A percentile compares a stretch with the other conserved stretches of the same genome.
Conservation (phyloP, 92 coral and sea anemone genomes). For the Hydrozoanthus gracilis region DNA sequence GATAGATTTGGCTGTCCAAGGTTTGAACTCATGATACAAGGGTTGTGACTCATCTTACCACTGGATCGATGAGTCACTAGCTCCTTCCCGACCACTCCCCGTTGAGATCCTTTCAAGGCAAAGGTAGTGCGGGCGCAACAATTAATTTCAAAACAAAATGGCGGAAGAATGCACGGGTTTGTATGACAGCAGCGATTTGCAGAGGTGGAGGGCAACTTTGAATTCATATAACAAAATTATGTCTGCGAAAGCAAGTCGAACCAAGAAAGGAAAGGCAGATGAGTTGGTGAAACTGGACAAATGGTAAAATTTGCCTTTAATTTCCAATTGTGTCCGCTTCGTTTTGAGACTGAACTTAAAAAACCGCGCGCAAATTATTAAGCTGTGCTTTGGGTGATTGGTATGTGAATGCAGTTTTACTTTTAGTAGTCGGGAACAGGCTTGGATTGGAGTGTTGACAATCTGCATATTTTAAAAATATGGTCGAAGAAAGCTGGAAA, state of each 20-base stretch:
- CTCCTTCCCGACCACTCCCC: too few relatives aligned
- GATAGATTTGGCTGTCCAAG: too few relatives aligned
- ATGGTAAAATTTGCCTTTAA: conserved; percentile 58
- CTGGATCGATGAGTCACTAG: too few relatives aligned
- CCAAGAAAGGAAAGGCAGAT: conserved; percentile 72
- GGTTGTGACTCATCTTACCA: too few relatives aligned
- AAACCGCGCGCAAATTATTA: not conserved
- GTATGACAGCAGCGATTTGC: conserved; percentile 52
- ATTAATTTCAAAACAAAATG: conserved; percentile 29
- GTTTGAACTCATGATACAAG: too few relatives aligned
- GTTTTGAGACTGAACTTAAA: not conserved
- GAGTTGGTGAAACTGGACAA: conserved; percentile 84
- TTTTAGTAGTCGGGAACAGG: too few relatives aligned
- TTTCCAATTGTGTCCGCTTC: not conserved
- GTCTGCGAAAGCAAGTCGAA: conserved; percentile 68
- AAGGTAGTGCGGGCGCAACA: not conserved
- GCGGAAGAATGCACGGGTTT: conserved; percentile 27
- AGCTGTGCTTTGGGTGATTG: not conserved
- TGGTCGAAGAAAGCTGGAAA: too few relatives aligned
- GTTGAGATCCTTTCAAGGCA: too few relatives aligned
- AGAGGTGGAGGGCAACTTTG: conserved; percentile 70
- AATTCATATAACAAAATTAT: conserved; percentile 73
- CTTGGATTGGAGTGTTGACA: too few relatives aligned
- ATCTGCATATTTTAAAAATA: too few relatives aligned
- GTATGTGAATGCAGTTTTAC: too few relatives aligned